These are phyloP conservation scores for Pluvianellus socialis DNA, from an alignment of 2,113 vertebrate genomes.

Conservation along the genomic window DNA sequence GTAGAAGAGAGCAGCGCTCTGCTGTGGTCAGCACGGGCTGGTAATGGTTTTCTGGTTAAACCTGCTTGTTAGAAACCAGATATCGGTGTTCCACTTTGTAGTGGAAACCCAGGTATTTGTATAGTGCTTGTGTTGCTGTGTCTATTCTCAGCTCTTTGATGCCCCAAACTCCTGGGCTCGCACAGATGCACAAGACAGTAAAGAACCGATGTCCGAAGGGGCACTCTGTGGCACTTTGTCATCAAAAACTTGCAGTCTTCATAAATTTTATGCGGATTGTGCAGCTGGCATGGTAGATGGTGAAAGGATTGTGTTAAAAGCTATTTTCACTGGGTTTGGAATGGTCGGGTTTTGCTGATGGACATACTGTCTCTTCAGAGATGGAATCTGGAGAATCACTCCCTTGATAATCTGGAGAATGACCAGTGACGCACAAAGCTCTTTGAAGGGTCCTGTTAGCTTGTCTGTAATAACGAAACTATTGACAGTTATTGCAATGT, in stretches of 20 bases:
- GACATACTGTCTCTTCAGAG: not conserved
- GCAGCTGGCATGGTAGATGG: not conserved
- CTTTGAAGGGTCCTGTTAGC: not conserved
- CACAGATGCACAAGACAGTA: not conserved
- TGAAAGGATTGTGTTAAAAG: not conserved
- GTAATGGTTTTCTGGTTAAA: not conserved
- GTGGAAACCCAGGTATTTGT: not conserved
- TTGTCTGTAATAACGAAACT: not conserved
- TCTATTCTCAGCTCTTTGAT: rapidly evolving
- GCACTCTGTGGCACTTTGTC: not conserved
- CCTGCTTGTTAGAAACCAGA: not conserved
- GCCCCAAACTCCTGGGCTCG: not conserved
- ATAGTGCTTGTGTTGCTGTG: not conserved
- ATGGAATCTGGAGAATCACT: not conserved
- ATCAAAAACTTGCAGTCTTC: not conserved
- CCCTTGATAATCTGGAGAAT: not conserved
- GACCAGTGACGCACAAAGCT: not conserved
- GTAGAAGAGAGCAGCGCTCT: not conserved
- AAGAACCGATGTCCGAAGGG: not conserved
- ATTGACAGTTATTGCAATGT: not conserved
- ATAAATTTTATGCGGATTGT: not conserved
- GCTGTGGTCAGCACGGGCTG: not conserved
- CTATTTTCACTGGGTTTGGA: not conserved
- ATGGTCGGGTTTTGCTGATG: not conserved
- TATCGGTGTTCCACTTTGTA: not conserved